Base-by-base conservation (phyloP, 2,888 invertebrate species). In the Trissonchulus sp. region DNA sequence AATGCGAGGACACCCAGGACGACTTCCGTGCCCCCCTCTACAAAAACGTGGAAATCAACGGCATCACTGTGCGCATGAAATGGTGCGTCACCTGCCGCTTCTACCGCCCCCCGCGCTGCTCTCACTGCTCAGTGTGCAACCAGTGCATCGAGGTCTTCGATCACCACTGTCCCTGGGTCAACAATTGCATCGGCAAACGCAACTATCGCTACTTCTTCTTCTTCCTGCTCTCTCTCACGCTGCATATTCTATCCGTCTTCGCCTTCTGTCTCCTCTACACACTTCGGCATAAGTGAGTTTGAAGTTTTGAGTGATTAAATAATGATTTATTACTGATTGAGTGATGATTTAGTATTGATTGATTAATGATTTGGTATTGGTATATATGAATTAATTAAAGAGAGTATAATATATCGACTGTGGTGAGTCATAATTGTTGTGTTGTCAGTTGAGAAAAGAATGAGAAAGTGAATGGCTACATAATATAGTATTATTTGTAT, bases 31-130 rank as follows among this genome's bases (percentile, higher is more conserved):
- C 97, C 77, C 87, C 87, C 15, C 88, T 99, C 77, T 98, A 97
- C 87, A 83, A 82, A 75, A 83, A 83, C 76, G 94, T 97, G 79
- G 97, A 98, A 87, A 96, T 99, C 81, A 94, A 96, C 87, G 97
- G 97, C 78, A 95, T 98, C 80, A 95, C 95, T 23, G 96, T 99
- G 78, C 91, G 98, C 78, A 98, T 99, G 98, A 99, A 99, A 88
- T 99, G 98, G 98, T 98, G 99, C 88, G 93, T 95, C 81, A 99
- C 99, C 1, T 99, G 99, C 88, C 95, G 97, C 88, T 99, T 99
- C 89, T 99, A 99, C 88, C 89, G 99, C 83, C 99, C 99, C 85
- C 99, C 99, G 79, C 89, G 99, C 84, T 97, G 98, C 87, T 96
- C 96, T 77, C 99, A 99, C 87, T 99, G 99, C 88, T 96, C 96